These are phyloP conservation scores for Campoplex nolae DNA, from an alignment of 2,888 invertebrate genomes.

Conservation along the genomic window DNA sequence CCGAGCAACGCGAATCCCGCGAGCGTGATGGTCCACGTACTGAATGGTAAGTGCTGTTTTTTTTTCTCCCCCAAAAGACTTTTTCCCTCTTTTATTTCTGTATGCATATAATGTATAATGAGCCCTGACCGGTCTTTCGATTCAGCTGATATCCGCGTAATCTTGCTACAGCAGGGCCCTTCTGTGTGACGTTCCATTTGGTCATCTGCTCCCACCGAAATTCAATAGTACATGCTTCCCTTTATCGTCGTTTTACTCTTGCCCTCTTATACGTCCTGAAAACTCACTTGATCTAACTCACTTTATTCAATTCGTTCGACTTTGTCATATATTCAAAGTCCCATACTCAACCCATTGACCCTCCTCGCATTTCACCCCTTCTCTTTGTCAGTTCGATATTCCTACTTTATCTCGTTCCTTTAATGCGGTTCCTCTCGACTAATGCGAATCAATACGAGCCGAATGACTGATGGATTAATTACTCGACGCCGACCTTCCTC, in stretches of 20 bases:
- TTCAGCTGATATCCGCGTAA: conserved; percentile 42
- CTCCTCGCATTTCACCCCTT: background rate
- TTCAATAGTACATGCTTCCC: conserved; percentile 1
- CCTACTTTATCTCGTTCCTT: background rate
- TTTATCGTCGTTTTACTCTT: conserved; percentile 34
- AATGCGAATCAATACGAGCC: background rate
- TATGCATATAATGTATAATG: background rate
- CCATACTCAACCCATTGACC: background rate
- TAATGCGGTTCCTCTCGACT: background rate
- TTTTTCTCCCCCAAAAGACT: conserved; percentile 64
- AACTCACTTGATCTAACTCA: conserved; percentile 66
- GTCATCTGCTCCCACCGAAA: background rate
- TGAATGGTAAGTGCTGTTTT: conserved; percentile 80
- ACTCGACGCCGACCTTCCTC: background rate
- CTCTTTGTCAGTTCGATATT: background rate
- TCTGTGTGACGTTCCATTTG: conserved; percentile 42
- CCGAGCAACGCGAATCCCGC: conserved; percentile 88
- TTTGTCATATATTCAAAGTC: conserved; percentile 16
- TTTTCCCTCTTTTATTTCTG: background rate
- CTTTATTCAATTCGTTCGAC: conserved; percentile 51
- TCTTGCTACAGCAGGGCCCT: background rate
- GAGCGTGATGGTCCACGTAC: conserved; percentile 83
- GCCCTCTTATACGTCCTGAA: conserved; percentile 3
- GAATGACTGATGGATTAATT: background rate
- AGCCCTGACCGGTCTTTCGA: conserved; percentile 41